Base-by-base conservation (phyloP, 2,888 invertebrate genomes). In the Cacoxenus indagator region DNA sequence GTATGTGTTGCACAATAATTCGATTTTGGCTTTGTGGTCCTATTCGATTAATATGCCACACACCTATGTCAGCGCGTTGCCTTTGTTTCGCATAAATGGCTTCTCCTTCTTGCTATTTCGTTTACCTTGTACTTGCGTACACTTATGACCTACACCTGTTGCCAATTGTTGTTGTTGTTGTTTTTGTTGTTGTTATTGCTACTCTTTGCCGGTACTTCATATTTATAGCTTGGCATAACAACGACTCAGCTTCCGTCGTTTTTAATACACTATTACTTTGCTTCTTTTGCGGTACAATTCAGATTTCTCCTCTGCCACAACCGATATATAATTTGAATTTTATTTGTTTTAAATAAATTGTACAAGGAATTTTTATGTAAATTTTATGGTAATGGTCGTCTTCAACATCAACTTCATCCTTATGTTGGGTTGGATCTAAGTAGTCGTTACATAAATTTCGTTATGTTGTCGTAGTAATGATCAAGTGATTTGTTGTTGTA, bases 311-410 rank as follows among this genome's bases (percentile, higher is more conserved):
- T n/a, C n/a, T n/a, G n/a, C n/a, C n/a, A n/a, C n/a, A n/a, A n/a
- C n/a, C n/a, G n/a, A n/a, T n/a, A n/a, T n/a, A n/a, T n/a, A n/a
- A n/a, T n/a, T n/a, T 64, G 45, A 26, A 55, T 81, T 75, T 74
- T 78, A 78, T 79, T 78, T 77, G 68, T 79, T 82, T 77, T 82
- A 81, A 81, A 82, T 81, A 81, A 82, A 79, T 82, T 79, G 73
- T 75, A 79, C 75, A 81, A 75, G 76, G 73, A 76, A 76, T 75
- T 75, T 76, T 81, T 78, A 82, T 81, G 82, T 77, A 78, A 75
- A 81, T 81, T 76, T 74, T 81, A 82, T 82, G 82, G 76, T 82
- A 81, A 81, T 82, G 78, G 71, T 76, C 45, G 22, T 62, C 43
- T 62, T 43, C 43, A 62, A 62, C 74, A 74, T 75, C 73, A 73